Evolutionary conservation across 2,113 vertebrate genomes (phyloP), one percentile per base, ranked within the genome.

Genomic region (Agelaius tricolor): DNA sequence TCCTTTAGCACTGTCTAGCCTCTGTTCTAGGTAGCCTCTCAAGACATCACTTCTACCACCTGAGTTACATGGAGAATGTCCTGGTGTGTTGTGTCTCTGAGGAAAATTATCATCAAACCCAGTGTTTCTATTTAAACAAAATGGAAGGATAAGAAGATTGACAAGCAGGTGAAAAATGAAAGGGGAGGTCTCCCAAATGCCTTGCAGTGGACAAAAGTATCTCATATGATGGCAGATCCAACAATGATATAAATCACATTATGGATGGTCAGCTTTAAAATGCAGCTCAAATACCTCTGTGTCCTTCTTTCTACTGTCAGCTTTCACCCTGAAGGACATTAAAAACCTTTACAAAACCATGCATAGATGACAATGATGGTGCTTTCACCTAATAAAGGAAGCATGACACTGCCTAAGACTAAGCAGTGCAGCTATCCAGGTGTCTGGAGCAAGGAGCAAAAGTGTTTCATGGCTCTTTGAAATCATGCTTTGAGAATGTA

Each of bases 91-190:
- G 66, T 57, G 1, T 35, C 69, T 68, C 44, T 0, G 2, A 78
- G 61, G 18, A 78, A 22, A 78, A 33, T 22, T 51, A 57, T 33
- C 5, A 4, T 57, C 35, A 65, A 92, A 92, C 41, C 4, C 58
- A 69, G 31, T 73, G 87, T 84, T 93, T 89, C 69, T 68, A 79
- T 82, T 84, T 83, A 73, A 87, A 91, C 19, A 39, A 61, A 52
- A 58, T 11, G 8, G 35, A 82, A 89, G 39, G 54, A 89, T 35
- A 81, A 91, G 54, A 52, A 68, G 44, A 87, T 20, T 82, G 81
- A 73, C 66, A 94, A 33, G n/a, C 16, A 79, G 37, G 31, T 7
- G 1, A 67, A 87, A 69, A 87, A 84, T 49, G 26, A 43, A 41
- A 84, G 17, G 13, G 11, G 44, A 84, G 22, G 58, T 65, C 51